Conservation (phyloP, 2,888 invertebrate genomes). For the Apodemia mormo region DNA sequence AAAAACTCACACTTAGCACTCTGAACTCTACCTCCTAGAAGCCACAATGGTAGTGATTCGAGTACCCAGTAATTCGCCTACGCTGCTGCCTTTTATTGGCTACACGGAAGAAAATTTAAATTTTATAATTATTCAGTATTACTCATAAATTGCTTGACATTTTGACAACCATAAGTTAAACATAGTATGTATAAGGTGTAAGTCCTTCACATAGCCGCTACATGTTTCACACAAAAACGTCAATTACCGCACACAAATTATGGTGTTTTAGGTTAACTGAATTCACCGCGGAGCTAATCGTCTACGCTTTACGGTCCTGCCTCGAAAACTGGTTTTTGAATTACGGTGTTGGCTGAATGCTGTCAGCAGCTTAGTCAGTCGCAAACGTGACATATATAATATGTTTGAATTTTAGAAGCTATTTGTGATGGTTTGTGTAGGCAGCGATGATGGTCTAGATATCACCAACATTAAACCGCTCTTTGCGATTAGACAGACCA, state of each 20-base stretch:
- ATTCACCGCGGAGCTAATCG: slow-evolving; percentile 13
- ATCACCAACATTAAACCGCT: too few species aligned
- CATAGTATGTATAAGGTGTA: not conserved
- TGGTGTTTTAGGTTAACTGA: slow-evolving; percentile 25
- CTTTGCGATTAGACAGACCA: too few species aligned
- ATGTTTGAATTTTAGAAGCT: too few species aligned
- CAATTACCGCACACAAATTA: slow-evolving; percentile 13
- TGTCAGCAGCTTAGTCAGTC: not conserved
- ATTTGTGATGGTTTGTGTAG: too few species aligned
- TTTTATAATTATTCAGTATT: not conserved
- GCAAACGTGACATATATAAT: too few species aligned
- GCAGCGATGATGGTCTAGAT: too few species aligned
- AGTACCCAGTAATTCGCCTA: too few species aligned
- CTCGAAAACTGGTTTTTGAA: slow-evolving; percentile 3
- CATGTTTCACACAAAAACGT: slow-evolving; percentile 9
- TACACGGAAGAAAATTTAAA: not conserved
- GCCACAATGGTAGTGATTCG: too few species aligned
- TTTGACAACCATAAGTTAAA: not conserved
- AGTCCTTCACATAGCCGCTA: not conserved
- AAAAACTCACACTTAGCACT: too few species aligned
- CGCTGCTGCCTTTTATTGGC: too few species aligned
- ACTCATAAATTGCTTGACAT: not conserved
- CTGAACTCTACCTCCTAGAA: too few species aligned
- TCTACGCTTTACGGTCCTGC: slow-evolving; percentile 4
- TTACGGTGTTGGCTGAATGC: not conserved